Conservation (phyloP, 2,797 vertebrate species). For the Gobionotothen gibberifrons region DNA sequence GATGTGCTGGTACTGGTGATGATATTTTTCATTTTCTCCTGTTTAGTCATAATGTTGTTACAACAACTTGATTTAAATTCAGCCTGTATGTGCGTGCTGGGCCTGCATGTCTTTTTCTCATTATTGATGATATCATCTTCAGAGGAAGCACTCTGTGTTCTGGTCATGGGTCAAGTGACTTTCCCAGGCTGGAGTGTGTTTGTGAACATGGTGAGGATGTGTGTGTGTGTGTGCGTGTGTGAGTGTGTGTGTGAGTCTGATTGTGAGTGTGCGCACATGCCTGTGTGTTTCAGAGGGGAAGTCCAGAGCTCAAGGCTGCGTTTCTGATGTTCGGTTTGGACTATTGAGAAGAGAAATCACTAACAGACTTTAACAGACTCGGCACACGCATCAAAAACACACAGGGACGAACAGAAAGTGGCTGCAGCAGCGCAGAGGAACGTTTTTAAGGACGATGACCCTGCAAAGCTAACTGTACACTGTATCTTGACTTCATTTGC, state of each 20-base stretch:
- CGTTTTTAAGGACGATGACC: constrained; percentile 69
- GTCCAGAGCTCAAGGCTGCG: constrained; percentile 59
- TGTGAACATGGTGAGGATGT: constrained; percentile 35
- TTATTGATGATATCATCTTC: constrained; percentile 77
- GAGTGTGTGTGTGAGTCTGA: constrained; percentile 34
- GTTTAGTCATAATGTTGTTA: constrained; percentile 30
- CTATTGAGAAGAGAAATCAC: constrained; percentile 57
- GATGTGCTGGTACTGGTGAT: constrained; percentile 51
- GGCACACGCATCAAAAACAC: constrained; percentile 42
- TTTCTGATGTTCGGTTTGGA: constrained; percentile 62
- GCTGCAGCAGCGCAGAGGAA: constrained; percentile 54
- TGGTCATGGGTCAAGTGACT: constrained; percentile 81
- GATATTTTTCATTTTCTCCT: constrained; percentile 34
- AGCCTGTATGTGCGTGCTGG: constrained; percentile 20
- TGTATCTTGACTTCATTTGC: constrained; percentile 63
- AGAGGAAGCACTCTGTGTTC: constrained; percentile 76
- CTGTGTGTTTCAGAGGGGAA: constrained; percentile 64
- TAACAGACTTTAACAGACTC: constrained; percentile 54
- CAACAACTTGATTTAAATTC: constrained; percentile 30
- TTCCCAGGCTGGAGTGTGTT: constrained; percentile 83
- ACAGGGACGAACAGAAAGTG: constrained; percentile 38
- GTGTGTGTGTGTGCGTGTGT: constrained; percentile 16
- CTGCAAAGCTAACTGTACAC: constrained; percentile 60
- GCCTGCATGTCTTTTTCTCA: constrained; percentile 68
- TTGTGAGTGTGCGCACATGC: constrained; percentile 10